Evolutionary conservation across 2,888 invertebrate species (phyloP).

Genomic region (Tachystola acroxantha): DNA sequence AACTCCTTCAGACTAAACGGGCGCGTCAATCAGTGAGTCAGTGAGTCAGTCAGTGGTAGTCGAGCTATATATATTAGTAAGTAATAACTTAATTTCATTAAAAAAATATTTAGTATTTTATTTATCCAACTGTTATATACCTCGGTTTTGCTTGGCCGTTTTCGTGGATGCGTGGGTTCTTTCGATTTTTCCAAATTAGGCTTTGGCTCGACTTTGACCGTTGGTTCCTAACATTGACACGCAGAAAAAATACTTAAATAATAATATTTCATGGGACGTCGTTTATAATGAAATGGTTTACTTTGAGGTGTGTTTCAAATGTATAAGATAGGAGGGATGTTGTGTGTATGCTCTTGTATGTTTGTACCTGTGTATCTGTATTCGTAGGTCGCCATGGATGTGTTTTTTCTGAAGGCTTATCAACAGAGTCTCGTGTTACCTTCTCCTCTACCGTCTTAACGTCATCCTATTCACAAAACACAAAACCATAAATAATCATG

Average conservation of each 20-base stretch:
- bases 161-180: conserved; percentile 23
- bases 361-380: conserved; percentile 49
- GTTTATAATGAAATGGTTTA: neutral
- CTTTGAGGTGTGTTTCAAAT: neutral
- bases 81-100: neutral
- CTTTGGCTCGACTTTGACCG: conserved; percentile 39
- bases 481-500: conserved; percentile 20
- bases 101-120: neutral
- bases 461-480: conserved; percentile 65
- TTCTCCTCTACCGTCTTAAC: conserved; percentile 47
- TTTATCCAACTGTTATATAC: conserved; percentile 23
- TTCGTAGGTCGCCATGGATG: conserved; percentile 66
- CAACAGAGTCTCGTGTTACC: conserved; percentile 39
- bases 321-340: conserved; percentile 8
- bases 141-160: conserved; percentile 40
- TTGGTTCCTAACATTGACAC: conserved; percentile 38
- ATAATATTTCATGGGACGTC: neutral
- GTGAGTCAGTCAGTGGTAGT: too few species aligned
- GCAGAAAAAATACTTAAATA: neutral
- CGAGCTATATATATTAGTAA: too few species aligned
- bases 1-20: too few species aligned
- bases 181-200: conserved; percentile 33
- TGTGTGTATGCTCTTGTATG: conserved; percentile 17
- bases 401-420: conserved; percentile 60
- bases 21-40: too few species aligned